Evolutionary conservation across 2,888 invertebrate genomes (phyloP).

Genomic region (Cosmorhoe ocellata): DNA sequence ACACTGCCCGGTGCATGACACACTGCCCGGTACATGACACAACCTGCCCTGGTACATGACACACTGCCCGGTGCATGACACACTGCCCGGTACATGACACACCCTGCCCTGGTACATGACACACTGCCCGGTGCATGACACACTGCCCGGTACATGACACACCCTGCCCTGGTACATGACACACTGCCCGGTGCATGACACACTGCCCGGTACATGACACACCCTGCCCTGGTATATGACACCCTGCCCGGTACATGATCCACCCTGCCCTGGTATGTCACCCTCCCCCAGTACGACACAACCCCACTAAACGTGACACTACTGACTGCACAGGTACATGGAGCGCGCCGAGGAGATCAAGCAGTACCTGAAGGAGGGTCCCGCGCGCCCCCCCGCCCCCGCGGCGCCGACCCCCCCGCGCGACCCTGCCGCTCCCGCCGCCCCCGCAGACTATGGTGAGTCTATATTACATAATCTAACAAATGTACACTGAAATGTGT

Average conservation of each 20-base stretch:
- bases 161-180: not conserved
- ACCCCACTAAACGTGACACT: too few species aligned
- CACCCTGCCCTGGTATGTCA: not conserved
- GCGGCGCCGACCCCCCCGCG: not conserved
- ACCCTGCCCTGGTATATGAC: not conserved
- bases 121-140: too few species aligned
- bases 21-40: too few species aligned
- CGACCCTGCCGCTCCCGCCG: not conserved
- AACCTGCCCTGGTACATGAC: too few species aligned
- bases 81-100: too few species aligned
- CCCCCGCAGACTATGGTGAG: too few species aligned
- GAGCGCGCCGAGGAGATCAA: constrained; percentile 69
- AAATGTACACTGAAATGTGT: too few species aligned
- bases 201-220: not conserved
- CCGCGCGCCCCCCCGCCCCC: not conserved
- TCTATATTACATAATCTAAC: too few species aligned
- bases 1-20: too few species aligned
- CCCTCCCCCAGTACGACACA: too few species aligned
- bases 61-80: too few species aligned
- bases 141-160: constrained; percentile 30
- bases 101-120: too few species aligned
- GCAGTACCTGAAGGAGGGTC: constrained; percentile 38
- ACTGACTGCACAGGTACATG: constrained; percentile 58
- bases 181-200: not conserved
- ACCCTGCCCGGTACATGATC: not conserved